Base-by-base conservation (phyloP, 2,888 invertebrate genomes). In the Ormia ochracea region DNA sequence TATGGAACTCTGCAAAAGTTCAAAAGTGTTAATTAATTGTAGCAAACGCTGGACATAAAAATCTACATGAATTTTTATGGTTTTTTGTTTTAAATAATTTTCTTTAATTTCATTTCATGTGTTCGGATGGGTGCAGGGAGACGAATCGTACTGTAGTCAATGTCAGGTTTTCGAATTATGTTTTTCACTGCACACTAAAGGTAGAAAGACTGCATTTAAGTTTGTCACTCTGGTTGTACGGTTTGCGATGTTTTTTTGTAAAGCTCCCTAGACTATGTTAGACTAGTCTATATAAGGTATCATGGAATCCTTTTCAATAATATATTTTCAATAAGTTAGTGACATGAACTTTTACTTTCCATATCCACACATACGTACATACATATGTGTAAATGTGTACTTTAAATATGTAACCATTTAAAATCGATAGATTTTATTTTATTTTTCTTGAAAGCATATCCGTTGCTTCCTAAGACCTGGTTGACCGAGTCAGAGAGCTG, bases 21-120 rank as follows among this genome's bases (percentile, higher is more conserved):
- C 82, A 82, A 75, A 76, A 76, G 78, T 82, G 82, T 82, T 82
- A 82, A 82, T 82, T 74, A 79, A 78, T 65, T 65, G 77, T 50
- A 79, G 79, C 78, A 50, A 70, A 70, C 70, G 59, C 19, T 70
- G 52, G 59, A 70, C 31, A 73, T 70, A 61, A 76, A 70, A 68
- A 59, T 69, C 28, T 36, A 56, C 14, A 33, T 52, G 14, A 58
- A 45, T 21, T 73, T 63, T 73, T 28, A 66, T 61, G 45, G 31
- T 21, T 56, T 73, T 45, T 72, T n/a, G 26, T 66, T 36, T 17
- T 38, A 19, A 58, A 65, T 61, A 10, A 43, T 28, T 52, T 58
- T 63, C 26, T 56, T 63, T 59, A 31, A 23, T 56, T 36, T 45
- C 17, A 63, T 69, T 45, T 38, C 23, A 58, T 38, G 12, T 38